Percentiles rank a stretch among this genome's conserved stretches.
Conservation (phyloP, 2,113 vertebrate genomes). For the Peromyscus leucopus region DNA sequence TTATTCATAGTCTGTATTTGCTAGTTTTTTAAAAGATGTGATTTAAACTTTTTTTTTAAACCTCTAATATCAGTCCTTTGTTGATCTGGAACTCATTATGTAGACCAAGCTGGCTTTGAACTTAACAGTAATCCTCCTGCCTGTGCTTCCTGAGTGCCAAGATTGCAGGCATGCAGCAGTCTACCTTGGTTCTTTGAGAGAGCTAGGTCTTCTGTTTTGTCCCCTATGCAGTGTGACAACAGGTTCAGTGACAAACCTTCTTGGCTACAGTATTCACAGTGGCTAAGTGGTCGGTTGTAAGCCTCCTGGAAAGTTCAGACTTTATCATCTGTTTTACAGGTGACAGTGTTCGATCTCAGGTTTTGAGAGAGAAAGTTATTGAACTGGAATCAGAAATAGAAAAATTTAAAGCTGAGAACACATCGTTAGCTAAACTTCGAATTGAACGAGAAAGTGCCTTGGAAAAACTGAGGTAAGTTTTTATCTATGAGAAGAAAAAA, state of each 20-base stretch:
- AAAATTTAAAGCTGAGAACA: slow-evolving; percentile 95
- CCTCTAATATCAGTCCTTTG: slow-evolving; percentile 21
- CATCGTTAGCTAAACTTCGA: slow-evolving; percentile 89
- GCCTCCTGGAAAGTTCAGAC: slow-evolving; percentile 36
- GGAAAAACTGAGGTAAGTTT: slow-evolving; percentile 91
- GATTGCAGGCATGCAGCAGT: not conserved
- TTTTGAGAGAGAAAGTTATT: slow-evolving; percentile 91
- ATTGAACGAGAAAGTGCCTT: slow-evolving; percentile 91
- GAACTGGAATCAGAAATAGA: slow-evolving; percentile 96
- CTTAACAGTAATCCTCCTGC: not conserved
- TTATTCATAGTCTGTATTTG: slow-evolving; percentile 4
- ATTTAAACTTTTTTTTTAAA: slow-evolving; percentile 55
- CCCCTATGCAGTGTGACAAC: not conserved
- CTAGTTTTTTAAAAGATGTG: not conserved
- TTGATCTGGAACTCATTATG: not conserved
- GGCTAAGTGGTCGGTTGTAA: slow-evolving; percentile 44
- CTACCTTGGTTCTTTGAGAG: slow-evolving; percentile 2
- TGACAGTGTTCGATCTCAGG: slow-evolving; percentile 88
- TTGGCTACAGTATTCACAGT: slow-evolving; percentile 2
- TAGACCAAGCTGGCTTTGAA: not conserved
- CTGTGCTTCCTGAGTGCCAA: not conserved
- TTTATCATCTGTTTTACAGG: slow-evolving; percentile 84
- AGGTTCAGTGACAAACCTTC: not conserved
- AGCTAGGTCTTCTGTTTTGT: not conserved
- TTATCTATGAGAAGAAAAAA: slow-evolving; percentile 1